phyloP scores from a whole-genome alignment of 2,888 invertebrate genomes.

The Serripes groenlandicus region DNA sequence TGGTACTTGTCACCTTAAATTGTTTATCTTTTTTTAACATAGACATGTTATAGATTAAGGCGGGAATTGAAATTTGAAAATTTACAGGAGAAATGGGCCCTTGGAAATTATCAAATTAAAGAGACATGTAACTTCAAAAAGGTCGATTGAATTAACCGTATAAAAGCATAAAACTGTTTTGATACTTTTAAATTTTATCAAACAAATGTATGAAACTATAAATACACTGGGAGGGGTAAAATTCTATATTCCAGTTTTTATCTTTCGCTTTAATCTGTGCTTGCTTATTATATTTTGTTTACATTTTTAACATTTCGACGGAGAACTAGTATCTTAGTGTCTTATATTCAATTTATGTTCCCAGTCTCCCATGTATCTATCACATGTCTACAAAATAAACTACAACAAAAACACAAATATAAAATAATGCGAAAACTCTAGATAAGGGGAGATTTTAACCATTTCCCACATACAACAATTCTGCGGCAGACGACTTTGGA shows the following conservation, averaged over 20 bases:
- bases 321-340: conserved; percentile 8
- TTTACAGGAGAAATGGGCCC: no score
- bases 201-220: no score
- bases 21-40: conserved; percentile 23
- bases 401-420: conserved; percentile 23
- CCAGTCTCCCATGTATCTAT: conserved; percentile 21
- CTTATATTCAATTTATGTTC: conserved; percentile 18
- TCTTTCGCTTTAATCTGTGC: conserved; percentile 20
- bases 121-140: background rate
- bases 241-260: background rate
- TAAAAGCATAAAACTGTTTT: no score
- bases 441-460: no score
- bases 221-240: conserved; percentile 16
- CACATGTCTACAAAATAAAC: conserved; percentile 17
- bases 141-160: background rate
- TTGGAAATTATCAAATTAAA: no score
- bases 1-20: conserved; percentile 91
- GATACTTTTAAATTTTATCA: no score
- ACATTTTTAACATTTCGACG: conserved; percentile 16
- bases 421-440: background rate
- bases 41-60: conserved; percentile 24
- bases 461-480: no score
- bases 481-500: no score
- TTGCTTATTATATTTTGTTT: conserved; percentile 27
- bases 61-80: conserved; percentile 23